Percentiles rank a stretch among this genome's conserved stretches.
phyloP scores from a whole-genome alignment of 2,888 invertebrate species.

The Callyntrura sp. region DNA sequence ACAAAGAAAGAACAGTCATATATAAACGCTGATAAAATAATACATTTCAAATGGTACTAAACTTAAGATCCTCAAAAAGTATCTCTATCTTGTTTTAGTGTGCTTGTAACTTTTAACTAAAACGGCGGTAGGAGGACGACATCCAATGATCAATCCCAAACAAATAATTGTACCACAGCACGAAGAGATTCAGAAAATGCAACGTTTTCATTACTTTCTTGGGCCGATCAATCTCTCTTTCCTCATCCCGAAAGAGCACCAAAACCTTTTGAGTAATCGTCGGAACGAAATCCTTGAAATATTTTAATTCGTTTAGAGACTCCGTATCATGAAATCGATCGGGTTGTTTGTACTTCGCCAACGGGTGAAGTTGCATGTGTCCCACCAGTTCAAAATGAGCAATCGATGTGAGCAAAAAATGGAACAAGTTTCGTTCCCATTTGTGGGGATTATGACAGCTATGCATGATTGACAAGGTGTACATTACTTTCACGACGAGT shows the following conservation, averaged over 20 bases:
- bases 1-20: too few species aligned
- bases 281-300: constrained; percentile 67
- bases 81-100: too few species aligned
- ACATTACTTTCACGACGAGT: constrained; percentile 21
- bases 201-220: constrained; percentile 2
- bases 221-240: not conserved
- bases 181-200: constrained; percentile 46
- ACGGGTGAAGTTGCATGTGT: constrained; percentile 8
- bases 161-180: constrained; percentile 62
- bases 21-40: too few species aligned
- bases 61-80: too few species aligned
- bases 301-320: constrained; percentile 58
- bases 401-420: constrained; percentile 13
- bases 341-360: constrained; percentile 59
- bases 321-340: constrained; percentile 71
- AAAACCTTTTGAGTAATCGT: constrained; percentile 44
- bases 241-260: constrained; percentile 58
- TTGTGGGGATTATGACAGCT: constrained; percentile 55
- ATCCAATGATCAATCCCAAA: constrained; percentile 66
- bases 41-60: too few species aligned
- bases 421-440: constrained; percentile 41
- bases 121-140: not conserved
- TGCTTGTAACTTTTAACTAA: too few species aligned
- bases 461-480: constrained; percentile 57
- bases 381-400: constrained; percentile 13